These are phyloP conservation scores for Arenaria interpres DNA, from an alignment of 2,113 vertebrate genomes.

Conservation along the genomic window DNA sequence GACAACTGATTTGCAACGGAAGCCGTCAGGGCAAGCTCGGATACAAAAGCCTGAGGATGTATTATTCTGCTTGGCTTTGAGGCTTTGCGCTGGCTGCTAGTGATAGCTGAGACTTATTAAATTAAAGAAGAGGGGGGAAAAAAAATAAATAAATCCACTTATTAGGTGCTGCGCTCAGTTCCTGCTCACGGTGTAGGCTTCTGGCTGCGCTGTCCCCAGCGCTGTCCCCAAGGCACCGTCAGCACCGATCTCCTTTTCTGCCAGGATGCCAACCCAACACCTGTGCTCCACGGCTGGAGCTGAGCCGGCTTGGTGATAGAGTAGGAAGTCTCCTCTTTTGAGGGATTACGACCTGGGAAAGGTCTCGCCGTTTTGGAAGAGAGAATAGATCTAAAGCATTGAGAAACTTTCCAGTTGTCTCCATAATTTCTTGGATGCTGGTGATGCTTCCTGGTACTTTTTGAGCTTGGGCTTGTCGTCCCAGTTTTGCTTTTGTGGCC, in stretches of 20 bases:
- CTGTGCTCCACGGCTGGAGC: conserved; percentile 11
- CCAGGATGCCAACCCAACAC: not conserved
- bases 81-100: not conserved
- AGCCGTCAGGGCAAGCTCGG: conserved; percentile 7
- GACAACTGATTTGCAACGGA: conserved; percentile 36
- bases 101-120: conserved; percentile 34
- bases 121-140: not conserved
- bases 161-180: not conserved
- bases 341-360: conserved; percentile 9
- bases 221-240: not conserved
- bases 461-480: not conserved
- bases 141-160: not conserved
- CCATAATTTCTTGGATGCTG: not conserved
- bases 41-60: conserved; percentile 48
- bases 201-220: not conserved
- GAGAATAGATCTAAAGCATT: not conserved
- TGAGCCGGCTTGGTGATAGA: conserved; percentile 23
- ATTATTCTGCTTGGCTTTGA: conserved; percentile 51
- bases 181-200: not conserved
- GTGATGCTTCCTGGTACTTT: not conserved
- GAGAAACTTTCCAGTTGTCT: not conserved
- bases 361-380: not conserved
- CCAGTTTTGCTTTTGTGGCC: not conserved
- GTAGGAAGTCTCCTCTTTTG: conserved; percentile 29
- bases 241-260: not conserved